Percentiles rank a stretch among this genome's conserved stretches.
Conservation (phyloP, 2,888 invertebrate species). For the Bombylius discolor region DNA sequence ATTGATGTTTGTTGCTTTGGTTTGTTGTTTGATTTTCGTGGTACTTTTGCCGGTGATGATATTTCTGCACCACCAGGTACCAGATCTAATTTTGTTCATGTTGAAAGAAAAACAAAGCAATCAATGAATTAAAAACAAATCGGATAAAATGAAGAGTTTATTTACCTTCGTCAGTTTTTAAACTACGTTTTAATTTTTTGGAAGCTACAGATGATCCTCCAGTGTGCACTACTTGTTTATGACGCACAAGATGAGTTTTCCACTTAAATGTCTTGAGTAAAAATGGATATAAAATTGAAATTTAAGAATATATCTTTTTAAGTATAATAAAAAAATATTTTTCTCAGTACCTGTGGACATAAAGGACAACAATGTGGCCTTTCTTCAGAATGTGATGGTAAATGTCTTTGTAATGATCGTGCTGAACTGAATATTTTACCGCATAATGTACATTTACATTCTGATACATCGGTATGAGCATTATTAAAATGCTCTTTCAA, state of each 20-base stretch:
- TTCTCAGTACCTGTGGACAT: constrained; percentile 29
- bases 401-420: constrained; percentile 32
- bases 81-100: constrained; percentile 19
- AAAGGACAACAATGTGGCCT: constrained; percentile 33
- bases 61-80: constrained; percentile 25
- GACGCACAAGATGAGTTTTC: constrained; percentile 36
- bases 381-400: constrained; percentile 36
- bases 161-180: constrained; percentile 32
- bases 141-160: too few relatives aligned
- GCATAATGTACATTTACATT: constrained; percentile 34
- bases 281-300: not conserved
- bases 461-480: constrained; percentile 33
- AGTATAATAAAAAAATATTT: too few relatives aligned
- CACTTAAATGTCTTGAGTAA: constrained; percentile 30
- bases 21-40: constrained; percentile 30
- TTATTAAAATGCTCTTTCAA: constrained; percentile 35
- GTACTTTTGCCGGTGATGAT: constrained; percentile 30
- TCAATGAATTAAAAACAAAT: too few relatives aligned
- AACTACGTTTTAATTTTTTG: constrained; percentile 31
- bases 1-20: constrained; percentile 23
- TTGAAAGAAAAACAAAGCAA: too few relatives aligned
- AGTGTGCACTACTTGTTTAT: constrained; percentile 34
- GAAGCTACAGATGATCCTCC: constrained; percentile 26
- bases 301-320: not conserved
- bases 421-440: constrained; percentile 34